Evolutionary conservation across 1,140 invertebrate species (phyloP).

Genomic region (Odontomachus brunneus): DNA sequence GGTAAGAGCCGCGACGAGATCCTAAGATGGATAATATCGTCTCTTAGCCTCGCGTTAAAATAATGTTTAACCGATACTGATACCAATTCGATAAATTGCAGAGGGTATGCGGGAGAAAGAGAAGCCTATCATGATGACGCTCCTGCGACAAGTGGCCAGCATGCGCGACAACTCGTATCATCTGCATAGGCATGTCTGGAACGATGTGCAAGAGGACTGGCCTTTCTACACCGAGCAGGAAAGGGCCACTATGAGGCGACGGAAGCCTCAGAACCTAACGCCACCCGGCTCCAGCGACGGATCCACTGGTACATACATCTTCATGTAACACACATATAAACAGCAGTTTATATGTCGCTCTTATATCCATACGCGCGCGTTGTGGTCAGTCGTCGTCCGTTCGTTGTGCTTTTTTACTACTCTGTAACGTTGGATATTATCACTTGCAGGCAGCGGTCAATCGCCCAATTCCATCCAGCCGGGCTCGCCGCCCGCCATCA

Average conservation of each 20-base stretch:
- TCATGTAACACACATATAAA: too few relatives aligned
- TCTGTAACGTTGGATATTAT: slow-evolving; percentile 14
- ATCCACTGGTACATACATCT: slow-evolving; percentile 88
- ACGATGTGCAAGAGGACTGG: slow-evolving; percentile 97
- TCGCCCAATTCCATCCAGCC: slow-evolving; percentile 90
- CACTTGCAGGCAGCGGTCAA: slow-evolving; percentile 86
- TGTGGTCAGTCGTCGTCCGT: too few relatives aligned
- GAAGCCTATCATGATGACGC: slow-evolving; percentile 89
- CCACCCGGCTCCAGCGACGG: slow-evolving; percentile 94
- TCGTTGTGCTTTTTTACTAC: neutral
- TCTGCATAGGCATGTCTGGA: slow-evolving; percentile 94
- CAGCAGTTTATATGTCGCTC: too few relatives aligned
- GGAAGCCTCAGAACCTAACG: slow-evolving; percentile 95
- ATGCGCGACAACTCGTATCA: slow-evolving; percentile 95
- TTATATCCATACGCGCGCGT: too few relatives aligned
- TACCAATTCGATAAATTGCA: slow-evolving; percentile 77
- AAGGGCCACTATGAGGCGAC: slow-evolving; percentile 93
- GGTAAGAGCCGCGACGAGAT: slow-evolving; percentile 85
- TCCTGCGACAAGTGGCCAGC: slow-evolving; percentile 92
- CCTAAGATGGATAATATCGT: neutral
- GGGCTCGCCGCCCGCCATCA: slow-evolving; percentile 87
- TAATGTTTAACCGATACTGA: neutral
- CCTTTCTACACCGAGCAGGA: slow-evolving; percentile 96
- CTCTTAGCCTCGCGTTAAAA: neutral
- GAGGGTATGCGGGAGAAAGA: slow-evolving; percentile 95